Percentiles rank a stretch among this genome's conserved stretches.
Conservation (phyloP, 2,888 invertebrate species). For the Frankliniella fusca region DNA sequence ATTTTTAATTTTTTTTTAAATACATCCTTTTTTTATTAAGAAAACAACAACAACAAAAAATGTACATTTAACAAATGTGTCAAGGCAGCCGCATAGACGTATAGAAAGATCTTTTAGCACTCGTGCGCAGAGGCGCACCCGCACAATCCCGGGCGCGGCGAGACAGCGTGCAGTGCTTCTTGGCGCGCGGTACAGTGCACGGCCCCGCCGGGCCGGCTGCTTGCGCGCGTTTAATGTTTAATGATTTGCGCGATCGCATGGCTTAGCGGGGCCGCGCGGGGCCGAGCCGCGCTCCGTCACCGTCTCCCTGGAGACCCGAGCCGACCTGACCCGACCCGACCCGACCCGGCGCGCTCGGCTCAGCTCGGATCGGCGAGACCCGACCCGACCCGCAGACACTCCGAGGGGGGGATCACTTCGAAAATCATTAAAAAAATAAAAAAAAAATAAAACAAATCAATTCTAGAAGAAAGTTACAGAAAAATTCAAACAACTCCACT, state of each 20-base stretch:
- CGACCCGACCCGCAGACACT: not conserved
- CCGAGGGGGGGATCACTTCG: not conserved
- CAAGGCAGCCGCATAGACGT: too few relatives aligned
- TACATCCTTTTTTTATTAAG: too few relatives aligned
- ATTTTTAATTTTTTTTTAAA: too few relatives aligned
- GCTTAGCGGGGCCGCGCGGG: not conserved
- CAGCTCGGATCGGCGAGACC: not conserved
- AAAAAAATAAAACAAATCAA: not conserved
- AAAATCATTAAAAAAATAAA: not conserved
- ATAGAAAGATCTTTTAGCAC: too few relatives aligned
- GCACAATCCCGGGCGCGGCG: too few relatives aligned
- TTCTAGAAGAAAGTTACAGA: not conserved
- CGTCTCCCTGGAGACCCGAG: not conserved
- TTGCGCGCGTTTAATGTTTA: too few relatives aligned
- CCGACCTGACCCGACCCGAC: not conserved
- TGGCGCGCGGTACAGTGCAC: too few relatives aligned
- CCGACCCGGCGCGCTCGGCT: not conserved
- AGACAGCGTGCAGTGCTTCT: too few relatives aligned
- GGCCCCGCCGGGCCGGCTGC: not conserved
- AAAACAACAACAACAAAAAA: too few relatives aligned
- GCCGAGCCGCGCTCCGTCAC: not conserved
- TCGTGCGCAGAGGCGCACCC: too few relatives aligned
- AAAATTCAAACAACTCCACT: too few relatives aligned
- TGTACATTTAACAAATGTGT: too few relatives aligned
- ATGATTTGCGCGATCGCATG: not conserved